Percentiles rank a stretch among this genome's conserved stretches.
Conservation (phyloP, 1,140 invertebrate species). For the Hylaeus volcanicus region DNA sequence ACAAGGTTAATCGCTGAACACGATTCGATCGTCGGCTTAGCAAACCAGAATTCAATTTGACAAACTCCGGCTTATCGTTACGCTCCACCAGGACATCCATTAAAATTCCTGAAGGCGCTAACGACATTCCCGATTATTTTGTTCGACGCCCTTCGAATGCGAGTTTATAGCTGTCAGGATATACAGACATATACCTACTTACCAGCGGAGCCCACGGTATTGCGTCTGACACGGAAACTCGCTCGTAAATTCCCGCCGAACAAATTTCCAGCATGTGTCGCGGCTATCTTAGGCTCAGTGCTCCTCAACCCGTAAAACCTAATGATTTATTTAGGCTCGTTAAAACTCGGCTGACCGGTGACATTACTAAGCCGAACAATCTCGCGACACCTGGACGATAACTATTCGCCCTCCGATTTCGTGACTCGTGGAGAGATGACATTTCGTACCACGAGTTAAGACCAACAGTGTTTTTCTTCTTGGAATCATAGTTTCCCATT, state of each 20-base stretch:
- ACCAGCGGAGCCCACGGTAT: conserved; percentile 64
- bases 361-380: too few species aligned
- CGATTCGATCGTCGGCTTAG: not conserved
- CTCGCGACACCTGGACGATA: too few species aligned
- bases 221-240: conserved; percentile 72
- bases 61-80: conserved; percentile 28
- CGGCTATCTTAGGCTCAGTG: conserved; percentile 67
- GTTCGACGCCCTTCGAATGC: conserved; percentile 60
- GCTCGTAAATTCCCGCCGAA: conserved; percentile 74
- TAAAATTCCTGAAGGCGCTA: conserved; percentile 68
- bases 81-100: conserved; percentile 51
- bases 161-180: conserved; percentile 66
- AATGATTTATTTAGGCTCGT: not conserved
- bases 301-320: conserved; percentile 52
- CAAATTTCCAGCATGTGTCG: conserved; percentile 74
- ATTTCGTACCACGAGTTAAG: too few species aligned
- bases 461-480: too few species aligned
- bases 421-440: too few species aligned
- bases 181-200: conserved; percentile 62
- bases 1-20: not conserved
- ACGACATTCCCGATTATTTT: conserved; percentile 67
- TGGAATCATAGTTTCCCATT: too few species aligned
- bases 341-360: not conserved
- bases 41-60: conserved; percentile 32
- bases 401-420: too few species aligned